Evolutionary conservation across 2,797 vertebrate species (phyloP).

Genomic region (Bradypodion ventrale): DNA sequence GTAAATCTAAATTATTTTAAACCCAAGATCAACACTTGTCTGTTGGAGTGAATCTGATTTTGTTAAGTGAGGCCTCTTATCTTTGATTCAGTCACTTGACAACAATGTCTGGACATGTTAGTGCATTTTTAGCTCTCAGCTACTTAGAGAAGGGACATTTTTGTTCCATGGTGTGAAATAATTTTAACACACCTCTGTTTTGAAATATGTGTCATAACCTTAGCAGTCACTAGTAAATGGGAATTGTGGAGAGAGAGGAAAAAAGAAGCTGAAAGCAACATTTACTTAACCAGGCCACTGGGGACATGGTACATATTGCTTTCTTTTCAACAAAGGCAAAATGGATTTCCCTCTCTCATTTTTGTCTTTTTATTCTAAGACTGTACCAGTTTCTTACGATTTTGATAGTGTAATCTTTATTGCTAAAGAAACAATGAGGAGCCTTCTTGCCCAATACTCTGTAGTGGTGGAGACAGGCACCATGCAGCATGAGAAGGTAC

Average conservation of each 20-base stretch:
- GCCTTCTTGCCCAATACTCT: too few relatives aligned
- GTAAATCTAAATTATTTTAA: conserved; percentile 44
- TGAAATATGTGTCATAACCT: conserved; percentile 11
- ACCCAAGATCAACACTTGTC: conserved; percentile 36
- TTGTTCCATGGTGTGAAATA: conserved; percentile 5
- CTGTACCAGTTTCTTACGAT: not conserved
- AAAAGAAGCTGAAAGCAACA: not conserved
- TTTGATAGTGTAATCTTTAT: not conserved
- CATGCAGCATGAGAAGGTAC: too few relatives aligned
- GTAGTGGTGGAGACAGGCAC: too few relatives aligned
- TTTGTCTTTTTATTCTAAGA: not conserved
- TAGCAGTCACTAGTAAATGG: not conserved
- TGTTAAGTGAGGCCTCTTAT: conserved; percentile 27
- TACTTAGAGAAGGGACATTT: conserved; percentile 11
- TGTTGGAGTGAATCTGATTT: conserved; percentile 42
- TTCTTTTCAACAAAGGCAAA: conserved; percentile 2
- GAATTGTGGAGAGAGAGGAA: not conserved
- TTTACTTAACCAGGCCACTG: not conserved
- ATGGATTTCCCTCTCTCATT: not conserved
- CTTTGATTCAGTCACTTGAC: conserved; percentile 22
- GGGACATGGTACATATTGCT: not conserved
- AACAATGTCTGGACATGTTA: conserved; percentile 2
- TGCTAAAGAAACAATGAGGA: too few relatives aligned
- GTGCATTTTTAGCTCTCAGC: not conserved
- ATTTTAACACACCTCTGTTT: not conserved